Conservation (phyloP, 2,888 invertebrate species). For the Tachystola acroxantha region DNA sequence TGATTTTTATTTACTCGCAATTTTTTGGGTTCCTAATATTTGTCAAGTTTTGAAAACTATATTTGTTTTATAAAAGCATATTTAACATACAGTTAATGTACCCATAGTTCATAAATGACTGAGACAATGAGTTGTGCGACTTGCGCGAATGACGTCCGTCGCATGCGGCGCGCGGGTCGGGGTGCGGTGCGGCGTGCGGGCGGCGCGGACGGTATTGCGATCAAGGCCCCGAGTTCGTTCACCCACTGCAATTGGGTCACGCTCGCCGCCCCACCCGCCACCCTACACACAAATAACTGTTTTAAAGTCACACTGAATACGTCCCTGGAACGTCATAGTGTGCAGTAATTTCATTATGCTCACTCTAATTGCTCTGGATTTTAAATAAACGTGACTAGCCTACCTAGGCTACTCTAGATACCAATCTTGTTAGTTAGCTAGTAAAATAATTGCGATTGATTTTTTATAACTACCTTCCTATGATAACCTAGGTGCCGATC, state of each 20-base stretch:
- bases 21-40: too few relatives aligned
- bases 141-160: constrained; percentile 48
- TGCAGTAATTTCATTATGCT: constrained; percentile 17
- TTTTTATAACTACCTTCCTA: too few relatives aligned
- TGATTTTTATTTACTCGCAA: too few relatives aligned
- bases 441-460: too few relatives aligned
- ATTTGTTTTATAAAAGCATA: too few relatives aligned
- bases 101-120: too few relatives aligned
- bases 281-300: constrained; percentile 65
- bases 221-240: constrained; percentile 76
- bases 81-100: too few relatives aligned
- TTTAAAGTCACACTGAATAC: constrained; percentile 62
- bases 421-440: too few relatives aligned
- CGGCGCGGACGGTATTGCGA: constrained; percentile 63
- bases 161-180: constrained; percentile 20
- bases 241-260: constrained; percentile 72
- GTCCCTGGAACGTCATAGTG: constrained; percentile 59
- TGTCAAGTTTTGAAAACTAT: too few relatives aligned
- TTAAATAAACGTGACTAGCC: too few relatives aligned
- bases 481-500: too few relatives aligned
- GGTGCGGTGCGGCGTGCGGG: constrained; percentile 21
- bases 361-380: not conserved
- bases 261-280: constrained; percentile 45
- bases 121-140: constrained; percentile 41
- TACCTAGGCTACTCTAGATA: too few relatives aligned